phyloP scores from a whole-genome alignment of 2,797 vertebrate genomes.

The Anguilla pacifica region DNA sequence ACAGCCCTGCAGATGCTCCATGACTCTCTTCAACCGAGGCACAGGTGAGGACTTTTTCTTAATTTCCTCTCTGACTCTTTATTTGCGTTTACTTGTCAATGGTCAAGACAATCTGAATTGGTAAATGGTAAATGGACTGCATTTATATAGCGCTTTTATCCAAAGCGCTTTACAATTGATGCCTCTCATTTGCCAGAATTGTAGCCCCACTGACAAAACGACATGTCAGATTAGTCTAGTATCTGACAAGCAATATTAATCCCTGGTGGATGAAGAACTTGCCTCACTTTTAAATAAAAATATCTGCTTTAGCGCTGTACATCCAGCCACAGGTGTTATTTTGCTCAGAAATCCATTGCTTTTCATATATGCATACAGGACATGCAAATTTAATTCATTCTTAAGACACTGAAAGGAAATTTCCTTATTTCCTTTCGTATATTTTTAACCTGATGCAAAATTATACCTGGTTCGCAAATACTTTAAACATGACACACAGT shows the following conservation, averaged over 20 bases:
- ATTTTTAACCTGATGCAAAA: neutral
- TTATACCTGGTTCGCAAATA: neutral
- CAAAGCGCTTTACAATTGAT: too few relatives aligned
- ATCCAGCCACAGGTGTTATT: neutral
- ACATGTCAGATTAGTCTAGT: neutral
- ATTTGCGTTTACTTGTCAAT: too few relatives aligned
- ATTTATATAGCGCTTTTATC: too few relatives aligned
- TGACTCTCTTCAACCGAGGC: slow-evolving; percentile 94
- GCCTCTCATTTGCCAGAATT: too few relatives aligned
- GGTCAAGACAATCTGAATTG: too few relatives aligned
- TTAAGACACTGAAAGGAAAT: neutral
- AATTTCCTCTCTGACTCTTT: neutral
- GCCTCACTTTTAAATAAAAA: neutral
- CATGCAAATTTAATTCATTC: neutral
- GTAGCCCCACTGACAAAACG: neutral
- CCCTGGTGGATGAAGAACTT: neutral
- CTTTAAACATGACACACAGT: neutral
- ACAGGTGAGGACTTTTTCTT: slow-evolving; percentile 77
- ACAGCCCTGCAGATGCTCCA: slow-evolving; percentile 91
- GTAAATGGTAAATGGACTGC: too few relatives aligned
- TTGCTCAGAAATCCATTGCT: neutral
- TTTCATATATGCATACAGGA: neutral
- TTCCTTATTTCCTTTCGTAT: neutral
- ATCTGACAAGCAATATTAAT: neutral
- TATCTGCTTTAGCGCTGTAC: neutral